phyloP scores from a whole-genome alignment of 53 echinoderm and acorn worm species.

The Antedon mediterranea region DNA sequence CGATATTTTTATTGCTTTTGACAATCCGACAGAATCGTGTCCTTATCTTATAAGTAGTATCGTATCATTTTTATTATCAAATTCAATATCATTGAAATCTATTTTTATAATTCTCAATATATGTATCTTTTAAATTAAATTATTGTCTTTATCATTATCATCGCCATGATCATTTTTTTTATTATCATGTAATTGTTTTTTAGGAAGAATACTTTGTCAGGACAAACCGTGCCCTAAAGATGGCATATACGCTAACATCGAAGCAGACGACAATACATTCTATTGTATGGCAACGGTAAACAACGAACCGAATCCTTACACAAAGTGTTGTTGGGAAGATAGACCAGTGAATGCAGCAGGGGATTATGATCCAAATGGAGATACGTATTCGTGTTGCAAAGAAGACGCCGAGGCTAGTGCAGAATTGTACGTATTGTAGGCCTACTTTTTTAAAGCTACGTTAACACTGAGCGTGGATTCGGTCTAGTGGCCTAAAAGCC shows the following conservation, averaged over 20 bases:
- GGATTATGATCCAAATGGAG: constrained; percentile 47
- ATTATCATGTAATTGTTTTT: not conserved
- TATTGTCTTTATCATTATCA: not conserved
- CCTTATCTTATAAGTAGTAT: too few species aligned
- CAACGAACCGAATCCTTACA: constrained; percentile 52
- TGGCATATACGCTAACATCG: not conserved
- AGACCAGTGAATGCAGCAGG: constrained; percentile 4
- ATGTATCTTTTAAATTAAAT: too few species aligned
- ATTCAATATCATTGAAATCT: too few species aligned
- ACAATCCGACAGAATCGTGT: too few species aligned
- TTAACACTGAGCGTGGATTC: too few species aligned
- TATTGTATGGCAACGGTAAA: constrained; percentile 54
- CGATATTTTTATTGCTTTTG: not conserved
- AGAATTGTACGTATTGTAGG: constrained; percentile 28
- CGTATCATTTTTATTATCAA: too few species aligned
- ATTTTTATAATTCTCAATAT: not conserved
- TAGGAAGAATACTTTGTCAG: not conserved
- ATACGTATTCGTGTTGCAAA: constrained; percentile 62
- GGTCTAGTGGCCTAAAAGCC: too few species aligned
- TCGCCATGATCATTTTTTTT: not conserved
- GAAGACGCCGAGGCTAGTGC: constrained; percentile 19
- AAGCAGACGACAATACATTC: constrained; percentile 31
- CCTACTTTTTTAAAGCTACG: not conserved
- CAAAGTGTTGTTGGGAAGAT: constrained; percentile 57
- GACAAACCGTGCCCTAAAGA: not conserved